A percentile compares a stretch with the other conserved stretches of the same genome.
Conservation (phyloP, 1,140 invertebrate genomes). For the Drosophila chauvacae region DNA sequence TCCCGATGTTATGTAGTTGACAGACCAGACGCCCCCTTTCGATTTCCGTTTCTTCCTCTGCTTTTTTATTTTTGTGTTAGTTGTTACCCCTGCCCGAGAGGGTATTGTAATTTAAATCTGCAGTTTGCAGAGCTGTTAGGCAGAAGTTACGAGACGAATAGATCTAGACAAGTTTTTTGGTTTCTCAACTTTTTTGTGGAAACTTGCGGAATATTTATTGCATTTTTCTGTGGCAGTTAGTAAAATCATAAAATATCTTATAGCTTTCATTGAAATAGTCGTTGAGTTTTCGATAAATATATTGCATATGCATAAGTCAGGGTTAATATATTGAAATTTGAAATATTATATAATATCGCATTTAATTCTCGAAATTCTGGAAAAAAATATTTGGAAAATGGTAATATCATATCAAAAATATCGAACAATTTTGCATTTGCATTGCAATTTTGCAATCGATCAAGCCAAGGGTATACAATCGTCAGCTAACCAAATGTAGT, state of each 20-base stretch:
- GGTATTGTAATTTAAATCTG: constrained; percentile 6
- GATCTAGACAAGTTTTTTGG: not conserved
- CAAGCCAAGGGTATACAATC: not conserved
- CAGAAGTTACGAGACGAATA: not conserved
- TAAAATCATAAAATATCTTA: not conserved
- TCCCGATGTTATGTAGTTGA: constrained; percentile 75
- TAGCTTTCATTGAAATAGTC: too few relatives aligned
- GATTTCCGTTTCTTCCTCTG: constrained; percentile 5
- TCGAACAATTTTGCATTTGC: too few relatives aligned
- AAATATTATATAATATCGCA: too few relatives aligned
- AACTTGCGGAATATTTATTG: not conserved
- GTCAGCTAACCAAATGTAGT: not conserved
- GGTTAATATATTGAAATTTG: too few relatives aligned
- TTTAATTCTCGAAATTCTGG: too few relatives aligned
- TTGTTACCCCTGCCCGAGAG: constrained; percentile 11
- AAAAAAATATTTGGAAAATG: too few relatives aligned
- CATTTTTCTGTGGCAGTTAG: not conserved
- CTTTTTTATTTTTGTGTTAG: constrained; percentile 62
- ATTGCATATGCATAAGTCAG: too few relatives aligned
- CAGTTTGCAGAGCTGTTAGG: not conserved
- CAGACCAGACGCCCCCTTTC: constrained; percentile 51
- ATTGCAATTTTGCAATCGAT: too few relatives aligned
- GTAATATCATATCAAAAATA: too few relatives aligned
- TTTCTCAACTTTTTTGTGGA: not conserved
- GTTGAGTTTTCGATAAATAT: too few relatives aligned